Percentiles rank a stretch among this genome's conserved stretches.
Conservation (phyloP, 2,113 vertebrate species). For the Hirundichthys speculiger region DNA sequence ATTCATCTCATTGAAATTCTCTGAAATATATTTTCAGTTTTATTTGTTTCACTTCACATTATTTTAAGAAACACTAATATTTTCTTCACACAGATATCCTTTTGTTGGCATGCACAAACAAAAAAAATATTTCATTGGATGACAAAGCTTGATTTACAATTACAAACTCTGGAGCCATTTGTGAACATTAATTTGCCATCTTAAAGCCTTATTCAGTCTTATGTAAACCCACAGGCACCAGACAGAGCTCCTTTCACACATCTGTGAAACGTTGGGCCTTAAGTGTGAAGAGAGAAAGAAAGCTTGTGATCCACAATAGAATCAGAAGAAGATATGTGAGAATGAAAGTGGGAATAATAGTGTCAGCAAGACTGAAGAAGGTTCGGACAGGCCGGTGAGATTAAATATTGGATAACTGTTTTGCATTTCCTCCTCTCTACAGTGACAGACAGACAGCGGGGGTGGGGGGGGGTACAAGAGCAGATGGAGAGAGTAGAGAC, state of each 20-base stretch:
- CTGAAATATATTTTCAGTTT: too few relatives aligned
- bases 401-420: constrained; percentile 13
- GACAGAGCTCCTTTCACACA: constrained; percentile 37
- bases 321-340: constrained; percentile 10
- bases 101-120: too few relatives aligned
- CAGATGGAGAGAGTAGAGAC: constrained; percentile 54
- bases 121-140: too few relatives aligned
- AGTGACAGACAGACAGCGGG: constrained; percentile 26
- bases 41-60: too few relatives aligned
- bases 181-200: too few relatives aligned
- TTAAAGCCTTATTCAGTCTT: too few relatives aligned
- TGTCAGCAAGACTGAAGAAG: neutral
- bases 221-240: constrained; percentile 3
- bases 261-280: constrained; percentile 9
- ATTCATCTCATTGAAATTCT: too few relatives aligned
- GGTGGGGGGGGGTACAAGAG: constrained; percentile 19
- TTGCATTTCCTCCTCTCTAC: neutral
- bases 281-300: constrained; percentile 14
- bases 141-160: too few relatives aligned
- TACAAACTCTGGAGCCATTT: too few relatives aligned
- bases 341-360: constrained; percentile 14
- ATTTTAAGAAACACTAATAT: too few relatives aligned
- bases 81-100: too few relatives aligned
- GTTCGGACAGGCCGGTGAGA: constrained; percentile 13
- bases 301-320: constrained; percentile 2